Evolutionary conservation across 2,113 vertebrate genomes (phyloP).

Genomic region (Heteronetta atricapilla): DNA sequence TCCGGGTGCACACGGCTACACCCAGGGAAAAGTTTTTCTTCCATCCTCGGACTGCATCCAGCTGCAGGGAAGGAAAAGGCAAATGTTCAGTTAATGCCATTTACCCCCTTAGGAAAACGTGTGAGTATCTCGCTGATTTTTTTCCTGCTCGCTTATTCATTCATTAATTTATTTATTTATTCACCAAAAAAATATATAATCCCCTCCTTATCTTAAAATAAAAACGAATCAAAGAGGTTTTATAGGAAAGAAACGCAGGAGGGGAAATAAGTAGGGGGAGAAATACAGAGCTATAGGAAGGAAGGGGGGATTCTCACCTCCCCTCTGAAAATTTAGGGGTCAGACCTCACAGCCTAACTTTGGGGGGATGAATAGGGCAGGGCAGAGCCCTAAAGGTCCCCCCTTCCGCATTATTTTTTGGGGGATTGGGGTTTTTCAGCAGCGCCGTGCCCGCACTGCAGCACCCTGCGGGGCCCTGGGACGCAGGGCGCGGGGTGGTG

Average conservation of each 20-base stretch:
- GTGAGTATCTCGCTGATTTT: neutral
- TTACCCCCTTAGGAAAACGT: neutral
- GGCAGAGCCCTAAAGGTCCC: neutral
- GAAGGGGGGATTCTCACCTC: neutral
- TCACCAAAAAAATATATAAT: no score
- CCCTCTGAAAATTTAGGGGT: neutral
- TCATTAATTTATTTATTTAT: neutral
- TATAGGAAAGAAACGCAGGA: no score
- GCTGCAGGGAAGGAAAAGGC: neutral
- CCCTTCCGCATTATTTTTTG: no score
- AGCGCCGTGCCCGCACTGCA: neutral
- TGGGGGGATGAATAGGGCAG: neutral
- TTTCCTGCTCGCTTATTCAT: neutral
- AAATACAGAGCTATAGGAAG: no score
- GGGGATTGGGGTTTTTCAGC: rapidly evolving
- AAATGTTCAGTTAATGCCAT: neutral
- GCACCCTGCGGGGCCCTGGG: neutral
- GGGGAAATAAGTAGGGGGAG: neutral
- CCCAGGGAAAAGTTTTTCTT: rapidly evolving
- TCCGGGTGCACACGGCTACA: neutral
- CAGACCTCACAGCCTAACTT: neutral
- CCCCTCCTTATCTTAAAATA: neutral
- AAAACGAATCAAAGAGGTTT: neutral
- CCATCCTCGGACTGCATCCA: neutral
- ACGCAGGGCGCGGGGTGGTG: neutral